Conservation (phyloP, 2,113 vertebrate genomes). For the Entomyzon cyanotis region DNA sequence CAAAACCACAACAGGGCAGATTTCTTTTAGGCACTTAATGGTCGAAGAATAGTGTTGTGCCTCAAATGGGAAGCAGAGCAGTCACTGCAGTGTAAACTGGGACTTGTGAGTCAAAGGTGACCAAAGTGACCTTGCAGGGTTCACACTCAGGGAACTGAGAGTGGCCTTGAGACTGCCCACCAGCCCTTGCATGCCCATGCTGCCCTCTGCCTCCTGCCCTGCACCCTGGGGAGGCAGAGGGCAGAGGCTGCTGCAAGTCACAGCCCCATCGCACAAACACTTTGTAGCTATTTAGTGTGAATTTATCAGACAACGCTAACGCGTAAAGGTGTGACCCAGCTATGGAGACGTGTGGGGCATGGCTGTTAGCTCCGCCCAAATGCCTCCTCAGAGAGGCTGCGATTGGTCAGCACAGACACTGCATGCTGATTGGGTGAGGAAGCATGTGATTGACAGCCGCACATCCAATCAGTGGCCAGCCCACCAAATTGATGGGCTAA, state of each 20-base stretch:
- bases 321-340: neutral
- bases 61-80: neutral
- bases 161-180: rapidly evolving
- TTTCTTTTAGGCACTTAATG: neutral
- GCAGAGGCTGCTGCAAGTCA: neutral
- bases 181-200: neutral
- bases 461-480: too few relatives aligned
- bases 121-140: rapidly evolving
- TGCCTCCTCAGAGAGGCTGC: too few relatives aligned
- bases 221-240: rapidly evolving
- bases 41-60: neutral
- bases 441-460: too few relatives aligned
- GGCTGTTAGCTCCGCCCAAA: too few relatives aligned
- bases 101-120: neutral
- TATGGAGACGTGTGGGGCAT: neutral
- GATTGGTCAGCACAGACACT: too few relatives aligned
- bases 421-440: too few relatives aligned
- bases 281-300: neutral
- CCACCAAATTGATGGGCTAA: too few relatives aligned
- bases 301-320: neutral
- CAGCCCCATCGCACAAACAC: rapidly evolving
- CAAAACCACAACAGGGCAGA: neutral
- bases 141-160: neutral
- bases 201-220: neutral
- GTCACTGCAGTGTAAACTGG: rapidly evolving